These are phyloP conservation scores for Sus scrofa DNA, from an alignment of 2,113 vertebrate species.

Conservation along the genomic window T2T-Sscrofa CM000813.6:113577501-113578000, in stretches of 20 bases:
- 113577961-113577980: neutral
- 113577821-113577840: neutral
- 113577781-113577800: neutral
- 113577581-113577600: neutral
- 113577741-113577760: conserved; percentile 7
- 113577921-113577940: neutral
- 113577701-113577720: neutral
- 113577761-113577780: neutral
- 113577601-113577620: conserved; percentile 45
- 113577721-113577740: neutral
- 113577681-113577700: neutral
- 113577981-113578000: neutral
- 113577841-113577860: neutral
- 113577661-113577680: neutral
- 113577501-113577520: neutral
- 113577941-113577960: neutral
- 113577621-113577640: neutral
- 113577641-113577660: neutral
- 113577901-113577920: neutral
- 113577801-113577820: neutral
- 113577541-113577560: neutral
- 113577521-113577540: conserved; percentile 46
- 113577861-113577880: neutral
- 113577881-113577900: neutral
- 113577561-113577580: conserved; percentile 56